These are phyloP conservation scores for Onychostruthus taczanowskii DNA, from an alignment of 2,113 vertebrate genomes.

Conservation along the genomic window DNA sequence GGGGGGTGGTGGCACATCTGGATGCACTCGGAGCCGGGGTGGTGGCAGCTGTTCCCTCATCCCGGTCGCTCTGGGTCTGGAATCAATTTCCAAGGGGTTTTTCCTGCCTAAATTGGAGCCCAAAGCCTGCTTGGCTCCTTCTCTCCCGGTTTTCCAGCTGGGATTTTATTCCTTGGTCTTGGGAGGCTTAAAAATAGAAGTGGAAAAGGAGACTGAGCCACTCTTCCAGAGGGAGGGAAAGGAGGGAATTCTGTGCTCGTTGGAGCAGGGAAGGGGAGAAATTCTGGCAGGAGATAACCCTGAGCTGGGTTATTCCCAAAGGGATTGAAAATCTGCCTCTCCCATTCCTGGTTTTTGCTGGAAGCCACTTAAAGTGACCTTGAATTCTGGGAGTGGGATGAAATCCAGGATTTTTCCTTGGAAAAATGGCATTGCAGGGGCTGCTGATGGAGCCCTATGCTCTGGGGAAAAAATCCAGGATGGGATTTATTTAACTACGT, in stretches of 20 bases:
- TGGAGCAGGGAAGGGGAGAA: neutral
- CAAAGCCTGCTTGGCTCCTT: neutral
- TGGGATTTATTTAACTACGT: accelerated
- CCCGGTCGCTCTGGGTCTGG: neutral
- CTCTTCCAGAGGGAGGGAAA: neutral
- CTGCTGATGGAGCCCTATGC: accelerated
- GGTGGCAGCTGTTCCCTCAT: neutral
- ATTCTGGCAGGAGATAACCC: accelerated
- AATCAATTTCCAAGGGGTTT: neutral
- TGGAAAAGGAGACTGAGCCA: accelerated
- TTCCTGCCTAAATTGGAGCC: neutral
- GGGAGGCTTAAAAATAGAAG: neutral
- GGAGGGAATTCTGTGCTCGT: neutral
- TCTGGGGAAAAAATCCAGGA: accelerated
- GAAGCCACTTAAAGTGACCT: neutral
- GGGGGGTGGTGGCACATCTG: neutral
- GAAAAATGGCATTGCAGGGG: accelerated
- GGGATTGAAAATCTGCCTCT: accelerated
- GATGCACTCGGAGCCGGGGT: neutral
- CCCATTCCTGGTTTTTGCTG: neutral
- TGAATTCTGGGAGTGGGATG: neutral
- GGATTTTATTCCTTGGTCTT: neutral
- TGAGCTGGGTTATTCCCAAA: neutral
- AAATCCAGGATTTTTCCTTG: neutral
- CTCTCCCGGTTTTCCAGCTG: neutral